phyloP scores from a whole-genome alignment of 2,888 invertebrate genomes.

The Pogonocherus hispidulus region DNA sequence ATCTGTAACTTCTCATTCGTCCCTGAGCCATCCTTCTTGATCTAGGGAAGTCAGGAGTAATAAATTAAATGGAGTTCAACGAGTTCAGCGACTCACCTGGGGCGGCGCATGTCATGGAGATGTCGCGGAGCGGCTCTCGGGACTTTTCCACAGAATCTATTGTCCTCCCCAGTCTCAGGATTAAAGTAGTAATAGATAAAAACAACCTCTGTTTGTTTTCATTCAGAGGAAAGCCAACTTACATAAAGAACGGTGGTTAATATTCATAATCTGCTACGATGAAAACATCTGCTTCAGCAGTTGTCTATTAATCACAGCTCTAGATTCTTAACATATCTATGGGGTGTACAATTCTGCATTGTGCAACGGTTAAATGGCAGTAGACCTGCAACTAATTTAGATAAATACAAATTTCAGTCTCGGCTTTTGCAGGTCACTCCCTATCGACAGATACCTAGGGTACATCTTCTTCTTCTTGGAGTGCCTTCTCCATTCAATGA shows the following conservation, averaged over 20 bases:
- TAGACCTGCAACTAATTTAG: too few relatives aligned
- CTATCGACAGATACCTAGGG: too few relatives aligned
- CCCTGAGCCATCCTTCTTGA: slow-evolving; percentile 61
- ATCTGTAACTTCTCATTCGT: slow-evolving; percentile 59
- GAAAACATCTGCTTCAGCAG: background rate
- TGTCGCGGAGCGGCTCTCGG: slow-evolving; percentile 30
- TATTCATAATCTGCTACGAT: background rate
- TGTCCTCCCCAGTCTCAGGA: slow-evolving; percentile 22
- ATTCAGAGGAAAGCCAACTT: background rate
- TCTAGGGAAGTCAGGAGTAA: slow-evolving; percentile 59
- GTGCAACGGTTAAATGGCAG: too few relatives aligned
- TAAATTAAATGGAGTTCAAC: slow-evolving; percentile 60
- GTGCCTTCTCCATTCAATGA: too few relatives aligned
- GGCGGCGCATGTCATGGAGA: slow-evolving; percentile 32
- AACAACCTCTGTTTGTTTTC: slow-evolving; percentile 18
- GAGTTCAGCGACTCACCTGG: slow-evolving; percentile 57
- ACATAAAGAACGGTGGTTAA: background rate
- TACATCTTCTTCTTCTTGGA: too few relatives aligned
- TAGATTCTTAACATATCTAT: too few relatives aligned
- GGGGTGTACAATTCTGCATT: too few relatives aligned
- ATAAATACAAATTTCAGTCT: too few relatives aligned
- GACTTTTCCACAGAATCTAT: slow-evolving; percentile 31
- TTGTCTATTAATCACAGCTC: background rate
- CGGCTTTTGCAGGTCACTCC: too few relatives aligned
- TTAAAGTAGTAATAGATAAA: slow-evolving; percentile 41